Evolutionary conservation across 2,888 invertebrate species (phyloP).

Genomic region (Ochlodes sylvanus): DNA sequence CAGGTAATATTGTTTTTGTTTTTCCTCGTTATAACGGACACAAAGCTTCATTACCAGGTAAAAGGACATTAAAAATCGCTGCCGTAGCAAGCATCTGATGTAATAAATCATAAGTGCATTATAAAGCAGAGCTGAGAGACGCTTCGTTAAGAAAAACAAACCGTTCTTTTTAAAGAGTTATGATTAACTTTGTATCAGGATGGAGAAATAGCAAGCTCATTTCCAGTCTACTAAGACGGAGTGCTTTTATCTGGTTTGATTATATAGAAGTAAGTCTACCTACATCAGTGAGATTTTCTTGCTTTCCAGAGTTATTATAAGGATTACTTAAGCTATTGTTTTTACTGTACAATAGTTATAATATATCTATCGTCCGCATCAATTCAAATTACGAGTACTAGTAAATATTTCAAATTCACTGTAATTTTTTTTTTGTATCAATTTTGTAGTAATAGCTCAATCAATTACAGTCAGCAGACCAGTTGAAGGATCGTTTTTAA

Average conservation of each 20-base stretch:
- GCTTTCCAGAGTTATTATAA: too few species aligned
- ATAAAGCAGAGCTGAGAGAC: constrained; percentile 56
- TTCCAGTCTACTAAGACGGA: constrained; percentile 36
- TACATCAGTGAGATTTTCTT: too few species aligned
- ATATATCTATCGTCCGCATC: too few species aligned
- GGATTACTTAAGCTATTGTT: too few species aligned
- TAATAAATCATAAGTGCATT: constrained; percentile 76
- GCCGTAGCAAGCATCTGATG: constrained; percentile 58
- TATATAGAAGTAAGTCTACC: neutral
- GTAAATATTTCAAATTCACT: too few species aligned
- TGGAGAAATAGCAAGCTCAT: constrained; percentile 41
- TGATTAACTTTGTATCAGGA: constrained; percentile 53
- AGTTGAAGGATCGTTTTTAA: constrained; percentile 16
- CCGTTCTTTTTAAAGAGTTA: constrained; percentile 52
- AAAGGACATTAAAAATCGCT: constrained; percentile 54
- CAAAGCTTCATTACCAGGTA: constrained; percentile 49
- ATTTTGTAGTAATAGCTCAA: neutral
- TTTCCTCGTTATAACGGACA: constrained; percentile 24
- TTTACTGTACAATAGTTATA: too few species aligned
- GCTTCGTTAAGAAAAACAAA: constrained; percentile 74
- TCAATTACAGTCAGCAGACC: neutral
- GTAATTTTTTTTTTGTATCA: too few species aligned
- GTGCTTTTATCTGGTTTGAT: constrained; percentile 15
- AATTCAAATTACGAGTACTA: too few species aligned
- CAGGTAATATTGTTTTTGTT: neutral